A percentile compares a stretch with the other conserved stretches of the same genome.
Evolutionary conservation across 2,113 vertebrate genomes (phyloP).

Genomic region (Lucifuga dentata): DNA sequence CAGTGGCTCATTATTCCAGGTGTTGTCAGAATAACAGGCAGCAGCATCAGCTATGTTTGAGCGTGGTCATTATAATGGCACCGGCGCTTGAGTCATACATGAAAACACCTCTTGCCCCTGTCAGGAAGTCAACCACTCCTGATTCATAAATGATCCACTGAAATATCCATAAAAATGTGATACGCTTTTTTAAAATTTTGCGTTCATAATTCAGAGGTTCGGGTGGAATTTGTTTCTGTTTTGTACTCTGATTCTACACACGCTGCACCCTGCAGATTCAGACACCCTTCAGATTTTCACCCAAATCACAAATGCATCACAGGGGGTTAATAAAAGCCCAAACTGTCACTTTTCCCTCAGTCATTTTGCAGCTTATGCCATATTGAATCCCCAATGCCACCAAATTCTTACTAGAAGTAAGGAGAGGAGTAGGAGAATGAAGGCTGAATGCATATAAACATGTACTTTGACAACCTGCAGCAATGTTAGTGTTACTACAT

Average conservation of each 20-base stretch:
- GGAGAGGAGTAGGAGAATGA: no score
- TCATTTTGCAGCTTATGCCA: not conserved
- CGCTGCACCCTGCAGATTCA: not conserved
- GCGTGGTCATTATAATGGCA: slow-evolving; percentile 56
- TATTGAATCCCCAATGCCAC: slow-evolving; percentile 1
- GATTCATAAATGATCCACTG: slow-evolving; percentile 49
- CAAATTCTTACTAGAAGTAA: not conserved
- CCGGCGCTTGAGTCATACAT: slow-evolving; percentile 19
- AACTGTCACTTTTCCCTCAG: no score
- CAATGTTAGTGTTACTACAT: not conserved
- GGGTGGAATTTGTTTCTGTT: not conserved
- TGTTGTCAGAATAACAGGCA: slow-evolving; percentile 37
- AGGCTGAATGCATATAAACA: slow-evolving; percentile 8
- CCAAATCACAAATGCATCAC: not conserved
- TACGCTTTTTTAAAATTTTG: slow-evolving; percentile 6
- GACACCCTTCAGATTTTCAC: not conserved
- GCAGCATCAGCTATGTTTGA: slow-evolving; percentile 25
- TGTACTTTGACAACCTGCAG: slow-evolving; percentile 24
- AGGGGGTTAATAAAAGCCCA: no score
- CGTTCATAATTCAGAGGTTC: slow-evolving; percentile 35
- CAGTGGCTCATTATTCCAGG: slow-evolving; percentile 66
- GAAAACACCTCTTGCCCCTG: slow-evolving; percentile 20
- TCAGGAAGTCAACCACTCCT: slow-evolving; percentile 27
- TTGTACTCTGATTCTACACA: not conserved
- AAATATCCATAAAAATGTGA: slow-evolving; percentile 52